Conservation (phyloP, 2,797 vertebrate species). For the Tokudaia tokunoshimensis region DNA sequence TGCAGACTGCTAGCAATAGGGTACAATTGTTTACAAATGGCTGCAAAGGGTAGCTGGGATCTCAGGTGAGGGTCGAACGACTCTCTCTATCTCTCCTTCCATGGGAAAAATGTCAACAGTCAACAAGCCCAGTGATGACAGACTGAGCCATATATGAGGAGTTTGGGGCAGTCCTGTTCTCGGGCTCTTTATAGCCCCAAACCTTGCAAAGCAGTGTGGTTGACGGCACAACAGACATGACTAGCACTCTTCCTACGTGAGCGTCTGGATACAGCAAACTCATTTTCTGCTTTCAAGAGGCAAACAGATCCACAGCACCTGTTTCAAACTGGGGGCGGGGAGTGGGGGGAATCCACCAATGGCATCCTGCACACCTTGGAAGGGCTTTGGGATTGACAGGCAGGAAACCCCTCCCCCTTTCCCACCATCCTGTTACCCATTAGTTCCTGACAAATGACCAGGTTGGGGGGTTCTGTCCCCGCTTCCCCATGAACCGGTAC, state of each 20-base stretch:
- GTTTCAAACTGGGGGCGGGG: not conserved
- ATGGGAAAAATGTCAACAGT: not conserved
- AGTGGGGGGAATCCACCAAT: not conserved
- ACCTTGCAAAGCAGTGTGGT: not conserved
- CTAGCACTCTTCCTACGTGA: not conserved
- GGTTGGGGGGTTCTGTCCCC: not conserved
- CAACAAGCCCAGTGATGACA: not conserved
- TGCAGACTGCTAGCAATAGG: not conserved
- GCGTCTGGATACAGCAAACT: fast-evolving
- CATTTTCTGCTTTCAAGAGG: not conserved
- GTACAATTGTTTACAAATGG: not conserved
- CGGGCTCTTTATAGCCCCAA: not conserved
- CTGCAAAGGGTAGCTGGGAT: too few species aligned
- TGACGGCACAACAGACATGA: not conserved
- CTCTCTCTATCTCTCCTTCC: not conserved
- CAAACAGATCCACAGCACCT: not conserved
- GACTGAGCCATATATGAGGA: not conserved
- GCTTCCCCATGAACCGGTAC: not conserved
- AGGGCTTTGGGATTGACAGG: not conserved
- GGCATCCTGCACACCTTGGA: not conserved
- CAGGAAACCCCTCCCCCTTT: not conserved
- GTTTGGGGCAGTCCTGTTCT: fast-evolving
- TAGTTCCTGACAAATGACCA: slow-evolving; percentile 28
- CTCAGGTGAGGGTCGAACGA: not conserved
- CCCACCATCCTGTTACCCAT: not conserved